A percentile compares a stretch with the other conserved stretches of the same genome.
These are phyloP conservation scores for Tetropium fuscum DNA, from an alignment of 2,888 invertebrate species.

Conservation along the genomic window DNA sequence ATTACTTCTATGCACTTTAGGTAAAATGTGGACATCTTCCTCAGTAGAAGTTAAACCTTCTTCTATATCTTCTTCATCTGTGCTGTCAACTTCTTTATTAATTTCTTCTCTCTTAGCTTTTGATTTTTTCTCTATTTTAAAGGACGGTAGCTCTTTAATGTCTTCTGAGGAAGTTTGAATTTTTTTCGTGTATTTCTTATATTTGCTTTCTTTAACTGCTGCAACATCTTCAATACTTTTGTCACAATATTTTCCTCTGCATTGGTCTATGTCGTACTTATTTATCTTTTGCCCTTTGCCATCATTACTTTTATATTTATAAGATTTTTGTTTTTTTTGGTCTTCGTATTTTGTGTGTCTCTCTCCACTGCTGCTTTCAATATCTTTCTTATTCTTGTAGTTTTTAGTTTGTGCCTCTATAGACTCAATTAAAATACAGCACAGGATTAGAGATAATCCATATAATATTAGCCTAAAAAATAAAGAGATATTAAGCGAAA, in stretches of 20 bases:
- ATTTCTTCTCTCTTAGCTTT: not conserved
- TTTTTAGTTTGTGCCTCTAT: constrained; percentile 20
- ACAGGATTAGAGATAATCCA: not conserved
- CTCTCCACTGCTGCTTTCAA: constrained; percentile 20
- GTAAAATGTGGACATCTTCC: no score
- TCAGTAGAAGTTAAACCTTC: no score
- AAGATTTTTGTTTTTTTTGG: constrained; percentile 1
- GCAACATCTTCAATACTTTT: constrained; percentile 7
- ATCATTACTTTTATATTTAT: constrained; percentile 21
- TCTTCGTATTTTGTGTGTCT: constrained; percentile 3
- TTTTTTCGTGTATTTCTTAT: constrained; percentile 18
- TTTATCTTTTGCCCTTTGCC: constrained; percentile 6
- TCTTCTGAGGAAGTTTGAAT: constrained; percentile 6
- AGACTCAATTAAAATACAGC: constrained; percentile 1
- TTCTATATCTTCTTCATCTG: not conserved
- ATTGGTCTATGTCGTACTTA: constrained; percentile 21
- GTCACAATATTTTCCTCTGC: constrained; percentile 15
- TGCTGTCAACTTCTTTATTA: no score
- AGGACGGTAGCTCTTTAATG: constrained; percentile 3
- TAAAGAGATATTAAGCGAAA: not conserved
- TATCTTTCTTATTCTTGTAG: constrained; percentile 4
- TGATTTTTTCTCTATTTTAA: constrained; percentile 2
- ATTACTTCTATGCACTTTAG: no score
- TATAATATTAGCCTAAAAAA: constrained; percentile 3
- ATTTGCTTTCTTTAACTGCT: constrained; percentile 6